phyloP scores from a whole-genome alignment of 2,888 invertebrate genomes.

The Sphinx pinastri region DNA sequence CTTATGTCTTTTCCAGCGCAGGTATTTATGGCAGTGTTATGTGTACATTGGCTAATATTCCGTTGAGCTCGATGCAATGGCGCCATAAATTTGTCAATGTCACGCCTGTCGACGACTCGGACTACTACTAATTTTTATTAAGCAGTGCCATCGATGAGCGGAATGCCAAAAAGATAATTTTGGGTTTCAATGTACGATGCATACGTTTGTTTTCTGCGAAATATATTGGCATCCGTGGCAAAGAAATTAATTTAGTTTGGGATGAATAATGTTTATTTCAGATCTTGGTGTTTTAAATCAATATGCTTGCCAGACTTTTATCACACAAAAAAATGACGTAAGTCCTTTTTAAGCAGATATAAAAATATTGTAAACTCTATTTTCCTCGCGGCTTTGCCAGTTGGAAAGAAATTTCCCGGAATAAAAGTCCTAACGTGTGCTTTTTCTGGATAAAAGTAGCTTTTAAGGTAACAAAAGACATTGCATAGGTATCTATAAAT shows the following conservation, averaged over 20 bases:
- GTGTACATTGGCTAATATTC: slow-evolving; percentile 43
- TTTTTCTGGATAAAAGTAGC: too few species aligned
- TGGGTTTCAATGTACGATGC: slow-evolving; percentile 31
- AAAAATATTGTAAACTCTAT: too few species aligned
- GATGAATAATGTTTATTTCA: slow-evolving; percentile 11
- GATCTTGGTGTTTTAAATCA: not conserved
- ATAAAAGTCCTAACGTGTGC: too few species aligned
- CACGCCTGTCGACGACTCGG: slow-evolving; percentile 48
- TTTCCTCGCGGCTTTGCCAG: too few species aligned
- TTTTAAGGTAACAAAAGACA: too few species aligned
- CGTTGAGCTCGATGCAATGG: slow-evolving; percentile 38
- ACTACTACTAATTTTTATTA: slow-evolving; percentile 55
- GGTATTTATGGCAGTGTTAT: slow-evolving; percentile 37
- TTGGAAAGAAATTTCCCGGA: too few species aligned
- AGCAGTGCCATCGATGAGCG: slow-evolving; percentile 48
- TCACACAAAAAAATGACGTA: too few species aligned
- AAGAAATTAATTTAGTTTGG: slow-evolving; percentile 1
- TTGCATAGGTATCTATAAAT: too few species aligned
- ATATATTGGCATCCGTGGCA: slow-evolving; percentile 20
- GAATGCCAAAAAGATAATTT: slow-evolving; percentile 49
- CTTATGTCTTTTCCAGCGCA: slow-evolving; percentile 40
- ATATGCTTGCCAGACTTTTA: not conserved
- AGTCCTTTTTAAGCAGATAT: too few species aligned
- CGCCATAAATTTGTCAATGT: slow-evolving; percentile 70
- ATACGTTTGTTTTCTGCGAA: slow-evolving; percentile 25